These are phyloP conservation scores for Ammospiza caudacuta DNA, from an alignment of 2,113 vertebrate genomes.

Conservation along the genomic window DNA sequence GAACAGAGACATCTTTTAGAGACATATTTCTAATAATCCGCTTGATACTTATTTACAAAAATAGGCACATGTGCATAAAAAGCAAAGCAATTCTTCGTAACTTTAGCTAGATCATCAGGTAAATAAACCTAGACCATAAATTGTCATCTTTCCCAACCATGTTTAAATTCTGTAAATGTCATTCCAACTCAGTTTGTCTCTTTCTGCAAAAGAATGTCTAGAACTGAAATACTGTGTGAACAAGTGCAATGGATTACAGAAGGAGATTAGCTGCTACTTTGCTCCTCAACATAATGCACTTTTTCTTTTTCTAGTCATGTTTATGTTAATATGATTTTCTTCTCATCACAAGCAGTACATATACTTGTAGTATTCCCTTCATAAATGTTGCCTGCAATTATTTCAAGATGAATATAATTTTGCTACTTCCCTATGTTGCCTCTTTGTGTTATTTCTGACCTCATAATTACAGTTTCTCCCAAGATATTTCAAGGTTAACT, in stretches of 20 bases:
- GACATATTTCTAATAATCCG: background rate
- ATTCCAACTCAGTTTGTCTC: background rate
- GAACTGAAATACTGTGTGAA: background rate
- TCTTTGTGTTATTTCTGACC: background rate
- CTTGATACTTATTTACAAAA: background rate
- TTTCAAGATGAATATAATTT: background rate
- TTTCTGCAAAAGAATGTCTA: background rate
- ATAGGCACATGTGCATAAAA: background rate
- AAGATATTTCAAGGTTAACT: background rate
- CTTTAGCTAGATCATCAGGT: background rate
- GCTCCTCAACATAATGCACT: background rate
- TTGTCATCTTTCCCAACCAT: background rate
- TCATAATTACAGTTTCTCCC: background rate
- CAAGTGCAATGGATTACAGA: background rate
- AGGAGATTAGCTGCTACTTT: background rate
- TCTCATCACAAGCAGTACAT: background rate
- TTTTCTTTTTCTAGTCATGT: background rate
- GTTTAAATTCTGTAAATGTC: background rate
- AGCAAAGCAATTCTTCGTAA: background rate
- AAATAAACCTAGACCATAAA: background rate
- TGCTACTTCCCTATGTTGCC: background rate
- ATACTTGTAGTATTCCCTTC: background rate
- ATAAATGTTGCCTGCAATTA: background rate
- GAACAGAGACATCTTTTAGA: background rate
- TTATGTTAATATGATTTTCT: background rate